These are phyloP conservation scores for Falco rusticolus DNA, from an alignment of 2,797 vertebrate species.

Conservation along the genomic window DNA sequence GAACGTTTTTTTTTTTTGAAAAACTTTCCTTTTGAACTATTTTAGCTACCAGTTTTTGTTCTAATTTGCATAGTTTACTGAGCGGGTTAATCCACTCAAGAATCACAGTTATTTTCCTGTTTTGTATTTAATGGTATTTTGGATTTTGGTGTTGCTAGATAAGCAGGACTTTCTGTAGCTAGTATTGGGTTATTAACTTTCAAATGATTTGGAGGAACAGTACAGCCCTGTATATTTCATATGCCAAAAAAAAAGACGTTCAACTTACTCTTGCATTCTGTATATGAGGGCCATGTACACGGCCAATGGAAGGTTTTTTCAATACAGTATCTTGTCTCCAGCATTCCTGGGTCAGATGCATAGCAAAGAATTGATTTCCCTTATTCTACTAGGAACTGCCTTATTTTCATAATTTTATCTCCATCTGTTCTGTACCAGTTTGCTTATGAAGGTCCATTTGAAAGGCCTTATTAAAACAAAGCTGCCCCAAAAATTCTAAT, in stretches of 20 bases:
- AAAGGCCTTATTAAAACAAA: neutral
- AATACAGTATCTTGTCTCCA: neutral
- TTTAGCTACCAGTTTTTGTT: neutral
- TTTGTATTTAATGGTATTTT: neutral
- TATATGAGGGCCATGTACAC: accelerated
- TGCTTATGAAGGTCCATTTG: neutral
- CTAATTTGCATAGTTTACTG: neutral
- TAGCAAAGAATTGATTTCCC: neutral
- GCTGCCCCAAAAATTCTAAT: accelerated
- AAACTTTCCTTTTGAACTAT: neutral
- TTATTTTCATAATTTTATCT: neutral
- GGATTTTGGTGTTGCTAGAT: neutral
- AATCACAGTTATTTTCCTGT: neutral
- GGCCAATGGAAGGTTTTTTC: accelerated
- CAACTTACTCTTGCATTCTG: neutral
- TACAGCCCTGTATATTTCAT: neutral
- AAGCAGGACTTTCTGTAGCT: neutral
- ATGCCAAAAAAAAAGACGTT: neutral
- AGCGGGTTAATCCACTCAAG: neutral
- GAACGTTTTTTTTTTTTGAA: neutral
- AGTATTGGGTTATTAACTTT: neutral
- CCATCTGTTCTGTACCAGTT: neutral
- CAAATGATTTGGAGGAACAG: neutral
- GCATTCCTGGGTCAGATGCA: neutral
- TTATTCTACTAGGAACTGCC: neutral